These are phyloP conservation scores for Antechinus stuartii DNA, from an alignment of 2,113 vertebrate genomes.

Conservation along the genomic window DNA sequence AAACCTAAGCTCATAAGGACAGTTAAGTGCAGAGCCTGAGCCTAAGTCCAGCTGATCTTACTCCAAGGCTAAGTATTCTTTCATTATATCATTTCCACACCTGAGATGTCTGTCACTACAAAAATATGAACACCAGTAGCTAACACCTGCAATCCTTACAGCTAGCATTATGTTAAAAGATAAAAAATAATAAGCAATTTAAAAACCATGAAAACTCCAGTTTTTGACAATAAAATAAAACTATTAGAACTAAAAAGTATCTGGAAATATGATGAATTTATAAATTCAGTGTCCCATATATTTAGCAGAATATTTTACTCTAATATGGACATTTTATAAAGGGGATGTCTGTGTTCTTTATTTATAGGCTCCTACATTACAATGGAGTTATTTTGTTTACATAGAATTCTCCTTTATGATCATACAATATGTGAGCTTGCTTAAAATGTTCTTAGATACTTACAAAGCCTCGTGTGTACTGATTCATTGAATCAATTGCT, in stretches of 20 bases:
- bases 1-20: neutral
- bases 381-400: neutral
- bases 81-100: neutral
- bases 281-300: neutral
- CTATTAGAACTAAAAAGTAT: neutral
- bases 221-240: neutral
- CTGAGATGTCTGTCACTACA: neutral
- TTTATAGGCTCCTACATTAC: neutral
- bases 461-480: slow-evolving; percentile 97
- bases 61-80: neutral
- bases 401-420: neutral
- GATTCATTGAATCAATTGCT: slow-evolving; percentile 90
- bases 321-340: neutral
- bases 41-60: neutral
- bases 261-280: neutral
- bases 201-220: neutral
- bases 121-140: neutral
- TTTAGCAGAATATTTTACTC: neutral
- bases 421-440: neutral
- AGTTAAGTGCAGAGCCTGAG: neutral
- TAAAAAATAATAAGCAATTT: neutral
- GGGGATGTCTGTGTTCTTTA: neutral
- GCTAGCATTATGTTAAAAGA: neutral
- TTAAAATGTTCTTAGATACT: slow-evolving; percentile 70
- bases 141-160: neutral